phyloP scores from a whole-genome alignment of 2,797 vertebrate genomes.

The Myotis planiceps region DNA sequence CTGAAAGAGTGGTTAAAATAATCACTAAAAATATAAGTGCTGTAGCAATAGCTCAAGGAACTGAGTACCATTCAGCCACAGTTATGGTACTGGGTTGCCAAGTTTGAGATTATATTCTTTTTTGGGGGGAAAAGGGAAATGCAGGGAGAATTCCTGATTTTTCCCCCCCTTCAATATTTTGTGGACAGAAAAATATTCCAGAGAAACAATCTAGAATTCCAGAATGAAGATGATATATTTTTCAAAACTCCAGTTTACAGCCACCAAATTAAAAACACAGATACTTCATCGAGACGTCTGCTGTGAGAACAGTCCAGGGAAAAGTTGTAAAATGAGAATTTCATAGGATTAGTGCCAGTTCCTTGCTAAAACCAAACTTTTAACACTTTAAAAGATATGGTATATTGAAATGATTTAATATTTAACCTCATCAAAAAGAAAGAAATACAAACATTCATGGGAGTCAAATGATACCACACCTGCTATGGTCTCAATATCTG shows the following conservation, averaged over 20 bases:
- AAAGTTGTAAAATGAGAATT: conserved; percentile 50
- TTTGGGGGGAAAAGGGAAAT: no score
- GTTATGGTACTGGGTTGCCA: not conserved
- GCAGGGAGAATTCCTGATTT: not conserved
- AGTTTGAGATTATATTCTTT: not conserved
- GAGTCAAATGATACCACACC: not conserved
- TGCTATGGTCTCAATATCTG: not conserved
- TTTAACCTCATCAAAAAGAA: conserved; percentile 35
- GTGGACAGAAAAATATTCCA: conserved; percentile 6
- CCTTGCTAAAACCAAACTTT: not conserved
- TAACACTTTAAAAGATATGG: conserved; percentile 15
- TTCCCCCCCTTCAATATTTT: not conserved
- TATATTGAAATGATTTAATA: not conserved
- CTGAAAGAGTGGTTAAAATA: not conserved
- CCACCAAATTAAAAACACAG: conserved; percentile 49
- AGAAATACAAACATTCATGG: not conserved
- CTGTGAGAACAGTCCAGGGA: not conserved
- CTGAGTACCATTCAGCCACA: not conserved
- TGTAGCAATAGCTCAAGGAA: conserved; percentile 27
- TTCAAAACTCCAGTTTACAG: conserved; percentile 36
- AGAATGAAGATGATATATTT: not conserved
- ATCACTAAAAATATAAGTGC: not conserved
- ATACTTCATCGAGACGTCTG: not conserved
- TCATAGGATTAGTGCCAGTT: not conserved
- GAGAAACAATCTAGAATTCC: conserved; percentile 35